Percentiles rank a stretch among this genome's conserved stretches.
These are phyloP conservation scores for Portevinia maculata DNA, from an alignment of 2,888 invertebrate genomes.

Conservation along the genomic window DNA sequence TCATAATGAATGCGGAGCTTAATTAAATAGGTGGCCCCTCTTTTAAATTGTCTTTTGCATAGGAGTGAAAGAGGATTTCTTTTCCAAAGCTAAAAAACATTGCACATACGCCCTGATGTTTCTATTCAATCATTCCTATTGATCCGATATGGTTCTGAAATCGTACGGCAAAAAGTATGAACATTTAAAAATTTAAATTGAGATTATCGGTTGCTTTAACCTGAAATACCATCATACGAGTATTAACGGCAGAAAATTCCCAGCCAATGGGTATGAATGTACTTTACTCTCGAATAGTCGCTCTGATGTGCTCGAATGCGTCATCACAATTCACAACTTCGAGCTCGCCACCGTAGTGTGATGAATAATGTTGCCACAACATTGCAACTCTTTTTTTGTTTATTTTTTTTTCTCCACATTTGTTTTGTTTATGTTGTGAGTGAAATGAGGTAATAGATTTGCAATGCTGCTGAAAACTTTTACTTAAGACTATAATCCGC, in stretches of 20 bases:
- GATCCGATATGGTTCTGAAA: not conserved
- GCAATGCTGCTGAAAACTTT: conserved; percentile 50
- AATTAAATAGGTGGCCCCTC: no score
- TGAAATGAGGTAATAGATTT: conserved; percentile 66
- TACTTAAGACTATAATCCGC: conserved; percentile 55
- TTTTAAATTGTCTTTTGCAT: no score
- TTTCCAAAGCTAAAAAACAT: not conserved
- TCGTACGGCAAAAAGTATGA: not conserved
- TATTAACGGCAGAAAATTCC: conserved; percentile 46
- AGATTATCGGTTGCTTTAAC: conserved; percentile 2
- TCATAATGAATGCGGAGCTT: no score
- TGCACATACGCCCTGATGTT: conserved; percentile 13
- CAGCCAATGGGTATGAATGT: not conserved
- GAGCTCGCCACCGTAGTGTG: conserved; percentile 23
- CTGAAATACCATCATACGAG: conserved; percentile 33
- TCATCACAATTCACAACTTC: conserved; percentile 19
- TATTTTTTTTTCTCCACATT: conserved; percentile 12
- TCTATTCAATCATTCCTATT: not conserved
- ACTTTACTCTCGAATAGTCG: conserved; percentile 2
- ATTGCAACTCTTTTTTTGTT: conserved; percentile 28
- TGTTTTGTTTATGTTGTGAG: conserved; percentile 33
- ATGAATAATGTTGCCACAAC: conserved; percentile 68
- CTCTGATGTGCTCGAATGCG: conserved; percentile 21
- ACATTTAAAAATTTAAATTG: conserved; percentile 4
- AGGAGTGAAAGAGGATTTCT: no score